Evolutionary conservation across 2,888 invertebrate species (phyloP), one percentile per base, ranked within the genome.

Genomic region (Coronaproctus castanopsis): DNA sequence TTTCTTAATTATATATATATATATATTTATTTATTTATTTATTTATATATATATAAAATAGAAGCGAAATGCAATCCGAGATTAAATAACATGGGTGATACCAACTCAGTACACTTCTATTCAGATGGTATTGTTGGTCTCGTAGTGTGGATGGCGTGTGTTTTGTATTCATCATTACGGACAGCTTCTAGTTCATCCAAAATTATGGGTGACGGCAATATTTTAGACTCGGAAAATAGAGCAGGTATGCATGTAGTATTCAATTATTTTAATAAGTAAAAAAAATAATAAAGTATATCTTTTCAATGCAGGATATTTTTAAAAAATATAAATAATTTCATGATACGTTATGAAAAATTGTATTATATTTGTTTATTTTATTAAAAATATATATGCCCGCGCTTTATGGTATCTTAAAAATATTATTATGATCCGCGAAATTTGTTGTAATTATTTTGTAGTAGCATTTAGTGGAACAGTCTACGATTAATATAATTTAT

Each of bases 141-240:
- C 65, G 72, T 85, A 55, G 85, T 99, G 68, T 99, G 95, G 92
- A 83, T 91, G 73, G 79, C 85, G 68, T 96, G 95, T 72, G 88
- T 98, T 57, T 76, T 99, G 58, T 98, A 98, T 75, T 96, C 97
- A 18, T 88, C 92, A 66, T 79, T 98, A 62, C 83, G 95, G 53
- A 90, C 93, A n/a, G 91, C 93, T 21, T 88, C 90, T 24, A 85
- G 85, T 68, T 87, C 90, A 0, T 91, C 92, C 23, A 90, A 88
- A 74, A 82, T 97, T 64, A 89, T 89, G 24, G 85, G 89, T 80
- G 81, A 85, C 0, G 87, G 87, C 52, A 83, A 83, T 67, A 81
- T 86, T 67, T 76, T 87, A 55, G 79, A 81, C 58, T 81, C 83
- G 70, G 84, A 36, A 36, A 36, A 36, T 14, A 36, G 36, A 85